Percentiles rank a stretch among this genome's conserved stretches.
Evolutionary conservation across 1,140 invertebrate species (phyloP).

Genomic region (Meloidogyne exigua): DNA sequence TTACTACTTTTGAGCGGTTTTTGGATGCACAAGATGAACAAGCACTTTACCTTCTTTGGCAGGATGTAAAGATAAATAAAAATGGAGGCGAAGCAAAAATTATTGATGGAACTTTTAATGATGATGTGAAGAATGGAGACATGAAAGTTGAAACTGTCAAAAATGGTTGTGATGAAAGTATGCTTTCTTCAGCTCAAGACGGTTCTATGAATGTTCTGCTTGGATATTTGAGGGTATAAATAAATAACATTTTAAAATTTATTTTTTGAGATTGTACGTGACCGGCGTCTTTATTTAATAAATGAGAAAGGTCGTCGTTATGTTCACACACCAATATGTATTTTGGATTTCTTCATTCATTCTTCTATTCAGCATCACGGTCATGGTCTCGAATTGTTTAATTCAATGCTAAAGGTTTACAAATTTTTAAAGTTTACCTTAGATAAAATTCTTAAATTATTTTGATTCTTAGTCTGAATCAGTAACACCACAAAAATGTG

Average conservation of each 20-base stretch:
- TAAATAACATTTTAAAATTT: neutral
- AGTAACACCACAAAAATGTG: conserved; percentile 28
- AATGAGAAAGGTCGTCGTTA: conserved; percentile 69
- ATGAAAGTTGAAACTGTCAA: neutral
- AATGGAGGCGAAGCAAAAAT: neutral
- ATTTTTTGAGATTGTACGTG: conserved; percentile 11
- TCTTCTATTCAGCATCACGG: conserved; percentile 76
- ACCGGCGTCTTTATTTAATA: conserved; percentile 56
- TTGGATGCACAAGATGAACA: conserved; percentile 36
- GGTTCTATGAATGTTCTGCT: neutral
- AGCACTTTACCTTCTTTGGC: conserved; percentile 39
- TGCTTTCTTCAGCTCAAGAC: neutral
- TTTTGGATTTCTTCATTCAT: conserved; percentile 82
- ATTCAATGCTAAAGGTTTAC: conserved; percentile 75
- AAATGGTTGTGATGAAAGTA: neutral
- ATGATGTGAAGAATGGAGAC: neutral
- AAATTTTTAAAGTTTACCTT: conserved; percentile 14
- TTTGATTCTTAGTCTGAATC: conserved; percentile 31
- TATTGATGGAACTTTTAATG: neutral
- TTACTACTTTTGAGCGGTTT: conserved; percentile 37
- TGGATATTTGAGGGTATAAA: neutral
- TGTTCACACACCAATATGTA: conserved; percentile 75
- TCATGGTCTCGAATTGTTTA: conserved; percentile 75
- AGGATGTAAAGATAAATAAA: conserved; percentile 6
- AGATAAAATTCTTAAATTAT: neutral